Percentiles rank a stretch among this genome's conserved stretches.
phyloP scores from a whole-genome alignment of 2,797 vertebrate genomes.

The Cryptoprocta ferox region DNA sequence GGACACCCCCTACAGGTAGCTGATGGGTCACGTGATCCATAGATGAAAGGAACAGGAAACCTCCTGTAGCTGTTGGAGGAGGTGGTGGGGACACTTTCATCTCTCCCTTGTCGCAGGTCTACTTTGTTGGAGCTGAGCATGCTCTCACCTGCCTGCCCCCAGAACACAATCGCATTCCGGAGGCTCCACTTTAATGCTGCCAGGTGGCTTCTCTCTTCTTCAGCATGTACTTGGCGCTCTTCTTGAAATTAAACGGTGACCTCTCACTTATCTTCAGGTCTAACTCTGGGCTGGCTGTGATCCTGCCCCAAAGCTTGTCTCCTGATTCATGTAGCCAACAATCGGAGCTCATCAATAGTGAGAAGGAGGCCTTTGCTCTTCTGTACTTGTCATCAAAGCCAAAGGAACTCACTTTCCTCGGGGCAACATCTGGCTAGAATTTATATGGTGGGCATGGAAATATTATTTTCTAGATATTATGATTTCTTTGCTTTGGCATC shows the following conservation, averaged over 20 bases:
- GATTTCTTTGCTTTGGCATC: slow-evolving; percentile 71
- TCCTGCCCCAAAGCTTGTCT: slow-evolving; percentile 58
- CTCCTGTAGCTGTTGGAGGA: slow-evolving; percentile 1
- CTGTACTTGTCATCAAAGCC: slow-evolving; percentile 67
- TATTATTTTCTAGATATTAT: slow-evolving; percentile 68
- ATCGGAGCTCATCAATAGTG: not conserved
- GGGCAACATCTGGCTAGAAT: slow-evolving; percentile 71
- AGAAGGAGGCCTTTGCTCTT: slow-evolving; percentile 58
- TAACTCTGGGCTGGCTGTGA: slow-evolving; percentile 54
- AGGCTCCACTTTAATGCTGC: slow-evolving; percentile 55
- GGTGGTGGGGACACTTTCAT: slow-evolving; percentile 33
- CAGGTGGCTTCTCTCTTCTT: slow-evolving; percentile 55
- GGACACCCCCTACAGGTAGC: slow-evolving; percentile 4
- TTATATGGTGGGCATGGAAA: slow-evolving; percentile 63
- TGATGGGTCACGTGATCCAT: slow-evolving; percentile 44
- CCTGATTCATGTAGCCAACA: slow-evolving; percentile 52
- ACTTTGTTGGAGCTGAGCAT: not conserved
- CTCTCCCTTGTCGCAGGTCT: not conserved
- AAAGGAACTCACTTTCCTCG: slow-evolving; percentile 47
- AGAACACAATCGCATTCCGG: not conserved
- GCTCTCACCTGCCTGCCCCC: slow-evolving; percentile 31
- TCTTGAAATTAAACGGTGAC: slow-evolving; percentile 64
- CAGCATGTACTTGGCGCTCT: slow-evolving; percentile 2
- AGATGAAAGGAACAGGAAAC: slow-evolving; percentile 10
- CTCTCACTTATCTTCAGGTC: slow-evolving; percentile 49